Base-by-base conservation (phyloP, 2,797 vertebrate genomes). In the Scyliorhinus canicula region DNA sequence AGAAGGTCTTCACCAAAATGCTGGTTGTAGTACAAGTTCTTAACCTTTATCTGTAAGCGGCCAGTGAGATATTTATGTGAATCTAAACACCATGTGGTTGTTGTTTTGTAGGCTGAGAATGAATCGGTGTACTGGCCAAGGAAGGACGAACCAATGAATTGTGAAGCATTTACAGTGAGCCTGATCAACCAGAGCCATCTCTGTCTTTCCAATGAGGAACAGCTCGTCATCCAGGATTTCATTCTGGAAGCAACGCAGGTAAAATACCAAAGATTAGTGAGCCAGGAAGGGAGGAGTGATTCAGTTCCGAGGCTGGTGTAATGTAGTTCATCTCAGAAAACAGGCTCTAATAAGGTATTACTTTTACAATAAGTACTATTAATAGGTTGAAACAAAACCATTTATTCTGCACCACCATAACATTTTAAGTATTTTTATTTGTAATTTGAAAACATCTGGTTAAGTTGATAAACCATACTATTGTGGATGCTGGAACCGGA, bases 201-300 rank as follows among this genome's bases (percentile, higher is more conserved):
- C 95, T 99, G 98, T 96, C 96, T 99, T 95, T 97, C 98, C 95
- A 99, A 98, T 0, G 99, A 99, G 96, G 99, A 99, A 96, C 98
- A 98, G 95, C 96, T 99, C 95, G 97, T 98, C 95, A 97, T 99
- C 95, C 98, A 98, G 96, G 98, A 99, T 95, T 99, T 99, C 93
- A 97, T 98, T 74, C 97, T 99, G 96, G 98, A 99, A 96, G 98
- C 98, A 26, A 98, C 98, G 86, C 98, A 99, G 98, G 99, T 99
- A 96, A 95, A 95, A 47, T 14, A 8, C 19, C n/a, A 95, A 35
- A 44, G 40, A 60, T 65, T 57, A 16, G 52, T n/a, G 1, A 55
- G 26, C 16, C 55, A 24, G 4, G 14, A n/a, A 60, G 52, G 86
- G 4, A n/a, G n/a, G 2, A 21, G 86, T 21, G 35, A 57, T 14